phyloP scores from a whole-genome alignment of 2,888 invertebrate genomes.

The Eurytoma californica region DNA sequence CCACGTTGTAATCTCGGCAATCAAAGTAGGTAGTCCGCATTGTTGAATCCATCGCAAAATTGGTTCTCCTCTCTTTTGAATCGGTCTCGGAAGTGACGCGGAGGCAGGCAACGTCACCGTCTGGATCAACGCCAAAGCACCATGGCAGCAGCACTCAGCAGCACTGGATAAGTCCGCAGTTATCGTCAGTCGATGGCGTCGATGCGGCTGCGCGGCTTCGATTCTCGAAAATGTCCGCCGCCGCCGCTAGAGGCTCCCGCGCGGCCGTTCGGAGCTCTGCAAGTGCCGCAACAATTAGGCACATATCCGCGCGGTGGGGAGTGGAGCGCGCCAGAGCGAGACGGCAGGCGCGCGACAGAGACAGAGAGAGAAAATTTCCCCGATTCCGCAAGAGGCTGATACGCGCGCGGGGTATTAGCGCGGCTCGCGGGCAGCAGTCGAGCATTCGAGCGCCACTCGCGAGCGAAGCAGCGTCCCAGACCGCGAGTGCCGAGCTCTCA shows the following conservation, averaged over 20 bases:
- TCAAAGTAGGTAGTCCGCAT: too few relatives aligned
- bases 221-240: constrained; percentile 41
- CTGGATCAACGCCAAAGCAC: too few relatives aligned
- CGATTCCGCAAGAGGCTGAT: constrained; percentile 5
- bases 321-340: not conserved
- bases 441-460: constrained; percentile 25
- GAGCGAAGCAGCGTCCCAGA: not conserved
- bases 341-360: not conserved
- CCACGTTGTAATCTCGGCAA: too few relatives aligned
- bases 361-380: constrained; percentile 22
- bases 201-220: constrained; percentile 14
- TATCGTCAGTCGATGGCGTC: too few relatives aligned
- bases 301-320: too few relatives aligned
- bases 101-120: too few relatives aligned
- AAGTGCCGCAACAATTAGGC: too few relatives aligned
- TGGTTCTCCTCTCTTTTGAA: too few relatives aligned
- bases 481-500: not conserved
- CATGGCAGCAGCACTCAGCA: not conserved
- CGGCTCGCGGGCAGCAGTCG: not conserved
- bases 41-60: too few relatives aligned
- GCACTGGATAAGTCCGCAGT: not conserved
- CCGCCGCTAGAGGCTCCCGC: constrained; percentile 22
- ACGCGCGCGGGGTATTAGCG: constrained; percentile 7
- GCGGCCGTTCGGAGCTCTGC: too few relatives aligned
- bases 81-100: too few relatives aligned